Evolutionary conservation across 1,140 invertebrate species (phyloP).

Genomic region (Bombus turneri): DNA sequence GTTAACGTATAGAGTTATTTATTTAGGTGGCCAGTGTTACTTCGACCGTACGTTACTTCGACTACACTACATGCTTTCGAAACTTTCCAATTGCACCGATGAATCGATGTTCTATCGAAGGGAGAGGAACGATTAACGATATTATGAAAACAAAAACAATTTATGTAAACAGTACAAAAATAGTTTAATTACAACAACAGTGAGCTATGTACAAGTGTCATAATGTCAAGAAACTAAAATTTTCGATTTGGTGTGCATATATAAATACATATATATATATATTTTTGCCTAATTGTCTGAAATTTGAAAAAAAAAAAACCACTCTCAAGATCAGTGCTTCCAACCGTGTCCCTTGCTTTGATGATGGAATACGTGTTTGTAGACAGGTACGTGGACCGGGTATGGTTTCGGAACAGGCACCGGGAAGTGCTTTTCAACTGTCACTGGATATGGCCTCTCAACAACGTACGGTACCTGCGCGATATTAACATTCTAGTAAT

Average conservation of each 20-base stretch:
- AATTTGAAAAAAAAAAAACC: not conserved
- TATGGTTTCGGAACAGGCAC: constrained; percentile 90
- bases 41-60: not conserved
- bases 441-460: constrained; percentile 90
- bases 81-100: constrained; percentile 11
- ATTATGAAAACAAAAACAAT: constrained; percentile 35
- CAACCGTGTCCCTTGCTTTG: constrained; percentile 79
- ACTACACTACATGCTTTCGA: constrained; percentile 24
- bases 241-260: not conserved
- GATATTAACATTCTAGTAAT: not conserved
- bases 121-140: not conserved
- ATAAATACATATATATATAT: not conserved
- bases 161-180: constrained; percentile 54
- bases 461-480: constrained; percentile 88
- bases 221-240: constrained; percentile 13
- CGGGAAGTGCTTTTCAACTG: constrained; percentile 90
- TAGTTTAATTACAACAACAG: constrained; percentile 28
- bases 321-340: constrained; percentile 68
- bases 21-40: not conserved
- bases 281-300: constrained; percentile 42
- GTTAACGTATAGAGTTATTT: not conserved
- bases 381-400: constrained; percentile 90
- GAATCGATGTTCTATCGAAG: not conserved
- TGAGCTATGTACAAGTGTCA: constrained; percentile 57
- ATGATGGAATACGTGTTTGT: constrained; percentile 91